Evolutionary conservation across 2,113 vertebrate genomes (phyloP), one percentile per base, ranked within the genome.

Genomic region (Castor canadensis): DNA sequence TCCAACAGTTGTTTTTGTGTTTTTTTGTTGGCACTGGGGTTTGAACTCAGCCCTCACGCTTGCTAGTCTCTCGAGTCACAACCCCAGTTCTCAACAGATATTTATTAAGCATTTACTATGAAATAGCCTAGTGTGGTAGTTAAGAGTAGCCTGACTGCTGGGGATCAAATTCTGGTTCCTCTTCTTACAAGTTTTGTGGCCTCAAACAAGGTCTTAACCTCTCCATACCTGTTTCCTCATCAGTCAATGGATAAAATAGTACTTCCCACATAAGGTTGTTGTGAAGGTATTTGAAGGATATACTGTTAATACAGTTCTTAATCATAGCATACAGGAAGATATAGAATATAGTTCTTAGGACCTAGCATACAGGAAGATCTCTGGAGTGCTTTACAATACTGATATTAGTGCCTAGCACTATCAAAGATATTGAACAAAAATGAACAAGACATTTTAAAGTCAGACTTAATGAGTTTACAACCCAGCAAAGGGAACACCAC

Each of bases 161-260:
- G 20, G 66, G n/a, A 72, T 84, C 71, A 90, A 94, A 62, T 64
- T 87, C 77, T 72, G 24, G n/a, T 12, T 94, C 32, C 30, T 95
- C 54, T 56, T 72, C 43, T 84, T 40, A 81, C 43, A 15, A 80
- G 24, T 13, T 89, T 26, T 79, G 73, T 49, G 54, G 54, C 58
- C 20, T 71, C 77, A 38, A n/a, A 75, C 35, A 84, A 95, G 19
- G 32, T 54, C 52, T 84, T 83, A 87, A 79, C 15, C 10, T 94
- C 86, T 56, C 40, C 38, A 8, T 84, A 28, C 56, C 69, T 69
- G 64, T 91, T 84, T 88, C 43, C 38, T 64, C 17, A 49, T 64
- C 24, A 79, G 47, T 86, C 69, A 94, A 81, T 20, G 49, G 20
- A 80, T 58, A 64, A 22, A 71, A 91, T 20, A 80, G 66, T 47